A percentile compares a stretch with the other conserved stretches of the same genome.
phyloP scores from a whole-genome alignment of 1,140 invertebrate species.

The Hylaeus volcanicus region DNA sequence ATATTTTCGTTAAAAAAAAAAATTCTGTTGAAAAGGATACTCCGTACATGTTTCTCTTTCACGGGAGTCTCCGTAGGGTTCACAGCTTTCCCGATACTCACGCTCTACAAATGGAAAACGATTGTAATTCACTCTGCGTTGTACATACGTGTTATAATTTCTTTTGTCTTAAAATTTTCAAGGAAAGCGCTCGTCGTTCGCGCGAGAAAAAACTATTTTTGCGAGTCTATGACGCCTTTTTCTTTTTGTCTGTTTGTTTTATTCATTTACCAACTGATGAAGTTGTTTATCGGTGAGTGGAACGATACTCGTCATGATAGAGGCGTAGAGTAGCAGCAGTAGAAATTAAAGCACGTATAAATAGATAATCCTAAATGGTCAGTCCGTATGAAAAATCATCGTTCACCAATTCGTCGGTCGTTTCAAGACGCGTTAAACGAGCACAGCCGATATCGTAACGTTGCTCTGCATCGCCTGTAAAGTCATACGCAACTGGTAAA shows the following conservation, averaged over 20 bases:
- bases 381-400: constrained; percentile 34
- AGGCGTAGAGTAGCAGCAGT: constrained; percentile 47
- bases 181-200: not conserved
- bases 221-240: not conserved
- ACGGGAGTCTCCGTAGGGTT: constrained; percentile 93
- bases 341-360: constrained; percentile 28
- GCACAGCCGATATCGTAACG: not conserved
- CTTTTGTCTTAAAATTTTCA: not conserved
- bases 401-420: constrained; percentile 6
- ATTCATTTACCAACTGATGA: constrained; percentile 77
- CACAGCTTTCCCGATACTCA: constrained; percentile 94
- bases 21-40: constrained; percentile 83
- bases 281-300: constrained; percentile 77
- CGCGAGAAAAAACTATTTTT: not conserved
- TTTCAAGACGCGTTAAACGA: constrained; percentile 12
- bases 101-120: constrained; percentile 83
- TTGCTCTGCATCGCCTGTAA: constrained; percentile 30
- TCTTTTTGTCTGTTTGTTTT: not conserved
- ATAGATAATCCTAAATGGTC: constrained; percentile 19
- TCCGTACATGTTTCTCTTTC: constrained; percentile 98
- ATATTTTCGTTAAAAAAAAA: too few relatives aligned
- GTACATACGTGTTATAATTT: not conserved
- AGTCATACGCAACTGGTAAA: not conserved
- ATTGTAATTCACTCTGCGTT: constrained; percentile 9
- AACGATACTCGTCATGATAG: constrained; percentile 76